Evolutionary conservation across 2,888 invertebrate genomes (phyloP).

Genomic region (Chrysolina haemoptera): DNA sequence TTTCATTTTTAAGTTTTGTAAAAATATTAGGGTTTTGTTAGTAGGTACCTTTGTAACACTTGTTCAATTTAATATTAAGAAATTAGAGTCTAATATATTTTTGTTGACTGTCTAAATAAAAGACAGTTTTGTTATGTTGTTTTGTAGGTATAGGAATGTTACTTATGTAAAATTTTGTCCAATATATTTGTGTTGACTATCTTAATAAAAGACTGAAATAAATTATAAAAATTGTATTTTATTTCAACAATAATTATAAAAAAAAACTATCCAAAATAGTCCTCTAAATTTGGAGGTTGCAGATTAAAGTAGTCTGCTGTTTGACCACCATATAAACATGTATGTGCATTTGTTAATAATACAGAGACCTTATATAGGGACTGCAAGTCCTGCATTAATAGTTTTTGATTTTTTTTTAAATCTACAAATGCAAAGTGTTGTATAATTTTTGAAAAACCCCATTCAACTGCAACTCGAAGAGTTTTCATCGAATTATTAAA

Average conservation of each 20-base stretch:
- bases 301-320: conserved; percentile 37
- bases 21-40: neutral
- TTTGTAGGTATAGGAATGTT: conserved; percentile 1
- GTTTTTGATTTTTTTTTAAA: conserved; percentile 23
- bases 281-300: conserved; percentile 15
- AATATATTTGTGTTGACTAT: neutral
- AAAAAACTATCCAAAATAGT: conserved; percentile 26
- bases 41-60: neutral
- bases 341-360: conserved; percentile 35
- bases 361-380: neutral
- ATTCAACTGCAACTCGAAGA: conserved; percentile 45
- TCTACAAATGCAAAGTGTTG: conserved; percentile 43
- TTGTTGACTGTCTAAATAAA: conserved; percentile 11
- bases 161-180: neutral
- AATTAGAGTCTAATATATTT: conserved; percentile 13
- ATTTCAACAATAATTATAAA: conserved; percentile 2
- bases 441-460: conserved; percentile 47
- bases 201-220: neutral
- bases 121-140: conserved; percentile 2
- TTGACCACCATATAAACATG: conserved; percentile 30
- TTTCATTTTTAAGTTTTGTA: neutral
- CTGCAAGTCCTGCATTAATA: conserved; percentile 1
- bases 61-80: neutral
- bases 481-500: conserved; percentile 46
- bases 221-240: conserved; percentile 5